Conservation (phyloP, 2,113 vertebrate species). For the Dasypus novemcinctus region DNA sequence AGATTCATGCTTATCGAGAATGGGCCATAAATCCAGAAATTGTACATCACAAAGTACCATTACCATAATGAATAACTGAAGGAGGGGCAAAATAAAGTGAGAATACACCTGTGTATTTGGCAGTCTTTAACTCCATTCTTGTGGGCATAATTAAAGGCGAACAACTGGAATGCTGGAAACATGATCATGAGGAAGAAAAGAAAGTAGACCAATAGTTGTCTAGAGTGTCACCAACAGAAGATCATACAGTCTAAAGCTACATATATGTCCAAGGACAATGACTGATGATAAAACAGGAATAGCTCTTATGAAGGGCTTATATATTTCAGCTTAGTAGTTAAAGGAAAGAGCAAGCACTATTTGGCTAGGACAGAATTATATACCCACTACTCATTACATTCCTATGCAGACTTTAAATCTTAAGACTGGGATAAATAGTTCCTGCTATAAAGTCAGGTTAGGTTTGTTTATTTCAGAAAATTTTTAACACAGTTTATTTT, state of each 20-base stretch:
- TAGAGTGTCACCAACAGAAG: background rate
- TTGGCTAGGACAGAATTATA: background rate
- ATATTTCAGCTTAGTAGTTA: background rate
- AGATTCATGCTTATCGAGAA: constrained; percentile 84
- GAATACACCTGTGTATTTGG: constrained; percentile 77
- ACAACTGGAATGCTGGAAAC: constrained; percentile 32
- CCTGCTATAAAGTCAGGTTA: background rate
- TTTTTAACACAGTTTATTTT: background rate
- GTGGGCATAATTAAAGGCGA: background rate
- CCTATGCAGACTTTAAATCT: background rate
- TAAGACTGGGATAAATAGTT: background rate
- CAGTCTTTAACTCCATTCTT: constrained; percentile 61
- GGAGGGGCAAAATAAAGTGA: constrained; percentile 49
- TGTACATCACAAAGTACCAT: constrained; percentile 81
- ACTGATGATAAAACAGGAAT: background rate
- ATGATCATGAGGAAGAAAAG: background rate
- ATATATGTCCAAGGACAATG: background rate
- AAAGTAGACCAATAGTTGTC: constrained; percentile 40
- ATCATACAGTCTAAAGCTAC: background rate
- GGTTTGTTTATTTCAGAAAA: background rate
- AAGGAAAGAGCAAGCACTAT: background rate
- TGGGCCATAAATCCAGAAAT: constrained; percentile 87
- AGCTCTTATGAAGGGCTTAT: background rate
- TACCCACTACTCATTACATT: background rate
- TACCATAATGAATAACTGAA: constrained; percentile 84